phyloP scores from a whole-genome alignment of 30 jellyfish, hydroid and myxozoan species.

The Cassiopea xamachana region DNA sequence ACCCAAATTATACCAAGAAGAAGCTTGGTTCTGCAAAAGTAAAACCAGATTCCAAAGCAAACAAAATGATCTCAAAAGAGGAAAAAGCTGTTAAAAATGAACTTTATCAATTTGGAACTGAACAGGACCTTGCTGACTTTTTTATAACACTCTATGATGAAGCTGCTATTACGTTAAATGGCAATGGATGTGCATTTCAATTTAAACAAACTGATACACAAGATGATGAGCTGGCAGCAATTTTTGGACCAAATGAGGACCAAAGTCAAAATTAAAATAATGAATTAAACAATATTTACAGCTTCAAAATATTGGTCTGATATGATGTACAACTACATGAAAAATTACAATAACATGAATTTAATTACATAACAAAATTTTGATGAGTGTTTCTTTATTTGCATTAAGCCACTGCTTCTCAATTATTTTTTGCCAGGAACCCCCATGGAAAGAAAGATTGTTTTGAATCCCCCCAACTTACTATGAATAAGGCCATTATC shows the following conservation, averaged over 20 bases:
- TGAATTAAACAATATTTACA: no score
- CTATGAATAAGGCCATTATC: no score
- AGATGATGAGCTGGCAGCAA: constrained; percentile 1
- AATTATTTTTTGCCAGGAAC: no score
- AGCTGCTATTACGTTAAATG: not conserved
- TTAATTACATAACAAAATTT: no score
- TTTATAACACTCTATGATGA: not conserved
- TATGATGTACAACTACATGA: no score
- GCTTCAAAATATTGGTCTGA: no score
- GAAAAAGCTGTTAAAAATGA: not conserved
- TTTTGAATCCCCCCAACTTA: no score
- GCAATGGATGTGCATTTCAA: not conserved
- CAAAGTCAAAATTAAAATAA: no score
- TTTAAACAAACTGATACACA: not conserved
- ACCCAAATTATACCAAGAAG: not conserved
- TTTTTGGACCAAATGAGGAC: not conserved
- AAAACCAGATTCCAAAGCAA: not conserved
- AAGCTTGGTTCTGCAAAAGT: not conserved
- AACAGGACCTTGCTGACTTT: not conserved
- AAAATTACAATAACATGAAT: no score
- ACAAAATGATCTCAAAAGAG: not conserved
- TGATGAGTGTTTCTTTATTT: no score
- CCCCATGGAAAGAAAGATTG: no score
- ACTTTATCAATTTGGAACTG: not conserved
- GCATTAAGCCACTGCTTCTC: no score